These are phyloP conservation scores for Lysandra bellargus DNA, from an alignment of 2,888 invertebrate species.

Conservation along the genomic window DNA sequence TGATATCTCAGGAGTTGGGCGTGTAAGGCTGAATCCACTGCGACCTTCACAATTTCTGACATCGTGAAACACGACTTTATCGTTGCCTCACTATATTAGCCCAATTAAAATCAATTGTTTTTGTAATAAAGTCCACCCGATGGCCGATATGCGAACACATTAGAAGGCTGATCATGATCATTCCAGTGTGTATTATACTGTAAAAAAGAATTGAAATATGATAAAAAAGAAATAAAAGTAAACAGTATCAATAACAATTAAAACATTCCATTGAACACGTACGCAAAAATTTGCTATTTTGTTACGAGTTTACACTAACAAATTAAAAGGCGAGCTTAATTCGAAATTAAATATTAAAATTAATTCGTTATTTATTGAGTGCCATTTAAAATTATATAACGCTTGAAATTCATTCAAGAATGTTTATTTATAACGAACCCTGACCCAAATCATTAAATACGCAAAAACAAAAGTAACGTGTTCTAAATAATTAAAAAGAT, in stretches of 20 bases:
- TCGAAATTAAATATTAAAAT: slow-evolving; percentile 2
- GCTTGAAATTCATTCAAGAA: slow-evolving; percentile 23
- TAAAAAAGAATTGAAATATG: neutral
- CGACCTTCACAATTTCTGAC: slow-evolving; percentile 75
- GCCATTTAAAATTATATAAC: slow-evolving; percentile 18
- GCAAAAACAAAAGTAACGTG: slow-evolving; percentile 22
- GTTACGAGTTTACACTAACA: neutral
- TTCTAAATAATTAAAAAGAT: slow-evolving; percentile 5
- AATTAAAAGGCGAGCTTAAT: neutral
- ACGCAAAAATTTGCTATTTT: neutral
- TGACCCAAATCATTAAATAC: slow-evolving; percentile 23
- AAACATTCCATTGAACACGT: neutral
- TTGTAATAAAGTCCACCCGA: neutral
- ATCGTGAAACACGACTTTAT: slow-evolving; percentile 54
- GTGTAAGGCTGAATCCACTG: slow-evolving; percentile 68
- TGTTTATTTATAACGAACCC: neutral
- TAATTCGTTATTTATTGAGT: neutral
- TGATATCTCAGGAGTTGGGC: slow-evolving; percentile 69
- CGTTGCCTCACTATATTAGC: slow-evolving; percentile 40
- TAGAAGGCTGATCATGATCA: neutral
- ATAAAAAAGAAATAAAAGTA: neutral
- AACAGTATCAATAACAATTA: neutral
- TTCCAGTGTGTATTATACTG: neutral
- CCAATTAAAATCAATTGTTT: slow-evolving; percentile 29
- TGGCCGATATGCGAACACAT: neutral